phyloP scores from a whole-genome alignment of 2,113 vertebrate species.

The Notothenia coriiceps region DNA sequence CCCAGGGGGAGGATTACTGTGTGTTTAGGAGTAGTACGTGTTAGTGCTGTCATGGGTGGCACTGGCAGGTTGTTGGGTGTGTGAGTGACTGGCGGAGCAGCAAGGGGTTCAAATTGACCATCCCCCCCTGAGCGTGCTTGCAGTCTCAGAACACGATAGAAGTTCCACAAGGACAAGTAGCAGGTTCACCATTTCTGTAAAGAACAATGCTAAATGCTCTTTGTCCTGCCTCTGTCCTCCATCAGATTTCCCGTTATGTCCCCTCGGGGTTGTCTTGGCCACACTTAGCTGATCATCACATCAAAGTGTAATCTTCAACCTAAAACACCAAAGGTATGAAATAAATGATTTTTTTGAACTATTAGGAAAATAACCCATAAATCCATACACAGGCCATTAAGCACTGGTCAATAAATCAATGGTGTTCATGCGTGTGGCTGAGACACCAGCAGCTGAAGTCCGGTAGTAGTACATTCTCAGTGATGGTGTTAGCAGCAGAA shows the following conservation, averaged over 20 bases:
- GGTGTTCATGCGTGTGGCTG: slow-evolving; percentile 29
- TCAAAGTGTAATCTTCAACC: slow-evolving; percentile 43
- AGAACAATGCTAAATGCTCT: not conserved
- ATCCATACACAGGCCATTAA: slow-evolving; percentile 67
- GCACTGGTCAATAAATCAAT: slow-evolving; percentile 67
- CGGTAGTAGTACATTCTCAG: slow-evolving; percentile 24
- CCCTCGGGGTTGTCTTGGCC: not conserved
- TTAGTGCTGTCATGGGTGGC: not conserved
- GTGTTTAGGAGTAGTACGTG: not conserved
- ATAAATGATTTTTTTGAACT: slow-evolving; percentile 41
- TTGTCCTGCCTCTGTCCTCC: not conserved
- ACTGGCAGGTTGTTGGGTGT: not conserved
- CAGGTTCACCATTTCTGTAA: not conserved
- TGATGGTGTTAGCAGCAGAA: slow-evolving; percentile 13
- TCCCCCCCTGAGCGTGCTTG: slow-evolving; percentile 73
- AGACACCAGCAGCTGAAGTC: slow-evolving; percentile 37
- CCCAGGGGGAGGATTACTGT: slow-evolving; percentile 17
- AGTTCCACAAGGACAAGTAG: not conserved
- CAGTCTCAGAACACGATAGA: slow-evolving; percentile 79
- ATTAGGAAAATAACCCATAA: slow-evolving; percentile 11
- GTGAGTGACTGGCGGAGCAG: slow-evolving; percentile 83
- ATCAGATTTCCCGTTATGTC: not conserved
- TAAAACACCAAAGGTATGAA: slow-evolving; percentile 31
- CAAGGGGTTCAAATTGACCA: slow-evolving; percentile 64
- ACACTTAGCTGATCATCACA: slow-evolving; percentile 37